Conservation (phyloP, 2,797 vertebrate species). For the Myiothlypis chrysogaster region DNA sequence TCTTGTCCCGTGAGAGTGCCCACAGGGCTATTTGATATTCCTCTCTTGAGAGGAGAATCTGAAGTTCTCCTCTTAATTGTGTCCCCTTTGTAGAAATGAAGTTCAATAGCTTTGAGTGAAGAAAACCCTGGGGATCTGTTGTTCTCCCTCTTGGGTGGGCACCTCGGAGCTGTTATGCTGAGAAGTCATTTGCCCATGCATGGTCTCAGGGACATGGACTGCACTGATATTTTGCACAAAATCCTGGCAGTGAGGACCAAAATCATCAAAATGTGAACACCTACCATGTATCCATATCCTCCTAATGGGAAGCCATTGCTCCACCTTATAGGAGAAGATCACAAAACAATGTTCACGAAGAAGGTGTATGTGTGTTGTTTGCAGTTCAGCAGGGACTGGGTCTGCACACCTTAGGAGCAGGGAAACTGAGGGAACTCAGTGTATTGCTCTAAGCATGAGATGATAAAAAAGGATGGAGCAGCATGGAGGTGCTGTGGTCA, state of each 20-base stretch:
- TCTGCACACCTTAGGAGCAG: neutral
- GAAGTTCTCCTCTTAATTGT: neutral
- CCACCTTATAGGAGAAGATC: neutral
- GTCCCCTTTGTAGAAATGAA: neutral
- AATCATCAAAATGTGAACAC: neutral
- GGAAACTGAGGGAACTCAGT: neutral
- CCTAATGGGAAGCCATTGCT: neutral
- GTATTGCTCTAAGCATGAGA: neutral
- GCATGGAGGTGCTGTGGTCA: neutral
- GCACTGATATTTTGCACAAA: neutral
- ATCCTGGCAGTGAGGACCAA: neutral
- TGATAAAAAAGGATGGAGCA: neutral
- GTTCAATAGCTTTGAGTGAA: neutral
- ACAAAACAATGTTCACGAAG: neutral
- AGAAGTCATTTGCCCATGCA: neutral
- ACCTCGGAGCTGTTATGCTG: neutral
- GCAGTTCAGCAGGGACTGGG: neutral
- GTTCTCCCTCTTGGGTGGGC: neutral
- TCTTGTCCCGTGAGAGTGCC: neutral
- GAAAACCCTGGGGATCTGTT: neutral
- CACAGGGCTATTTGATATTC: neutral
- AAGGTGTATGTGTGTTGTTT: neutral
- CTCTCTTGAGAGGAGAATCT: neutral
- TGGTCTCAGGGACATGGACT: fast-evolving
- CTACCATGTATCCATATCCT: neutral